Evolutionary conservation across 2,113 vertebrate genomes (phyloP).

Genomic region (Sula dactylatra): DNA sequence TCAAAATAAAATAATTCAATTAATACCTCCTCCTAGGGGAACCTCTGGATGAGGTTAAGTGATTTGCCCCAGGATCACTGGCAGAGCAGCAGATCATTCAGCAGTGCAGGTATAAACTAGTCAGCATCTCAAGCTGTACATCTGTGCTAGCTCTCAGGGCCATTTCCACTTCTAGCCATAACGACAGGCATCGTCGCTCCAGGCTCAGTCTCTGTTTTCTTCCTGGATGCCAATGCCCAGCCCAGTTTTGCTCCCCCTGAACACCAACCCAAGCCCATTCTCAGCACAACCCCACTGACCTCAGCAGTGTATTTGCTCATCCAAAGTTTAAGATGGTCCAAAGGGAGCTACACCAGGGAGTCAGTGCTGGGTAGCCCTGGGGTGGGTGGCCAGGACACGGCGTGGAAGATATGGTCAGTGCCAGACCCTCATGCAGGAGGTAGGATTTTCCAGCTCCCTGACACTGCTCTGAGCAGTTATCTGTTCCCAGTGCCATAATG

Average conservation of each 20-base stretch:
- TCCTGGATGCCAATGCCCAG: neutral
- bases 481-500: neutral
- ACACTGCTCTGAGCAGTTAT: neutral
- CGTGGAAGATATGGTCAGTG: fast-evolving
- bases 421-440: neutral
- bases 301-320: neutral
- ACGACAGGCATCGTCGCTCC: fast-evolving
- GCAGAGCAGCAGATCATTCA: neutral
- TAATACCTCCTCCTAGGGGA: neutral
- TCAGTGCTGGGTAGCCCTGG: neutral
- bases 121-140: neutral
- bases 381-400: neutral
- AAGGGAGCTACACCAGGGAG: neutral
- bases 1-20: neutral
- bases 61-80: neutral
- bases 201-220: neutral
- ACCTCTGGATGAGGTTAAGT: neutral
- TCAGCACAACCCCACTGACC: too few relatives aligned
- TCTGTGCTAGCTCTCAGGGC: neutral
- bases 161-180: fast-evolving
- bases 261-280: neutral
- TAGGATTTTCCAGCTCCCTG: neutral
- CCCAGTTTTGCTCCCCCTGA: neutral
- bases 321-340: neutral
- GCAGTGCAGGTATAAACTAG: neutral